A percentile compares a stretch with the other conserved stretches of the same genome.
Evolutionary conservation across 2,888 invertebrate genomes (phyloP).

Genomic region (Schizaphis graminum): DNA sequence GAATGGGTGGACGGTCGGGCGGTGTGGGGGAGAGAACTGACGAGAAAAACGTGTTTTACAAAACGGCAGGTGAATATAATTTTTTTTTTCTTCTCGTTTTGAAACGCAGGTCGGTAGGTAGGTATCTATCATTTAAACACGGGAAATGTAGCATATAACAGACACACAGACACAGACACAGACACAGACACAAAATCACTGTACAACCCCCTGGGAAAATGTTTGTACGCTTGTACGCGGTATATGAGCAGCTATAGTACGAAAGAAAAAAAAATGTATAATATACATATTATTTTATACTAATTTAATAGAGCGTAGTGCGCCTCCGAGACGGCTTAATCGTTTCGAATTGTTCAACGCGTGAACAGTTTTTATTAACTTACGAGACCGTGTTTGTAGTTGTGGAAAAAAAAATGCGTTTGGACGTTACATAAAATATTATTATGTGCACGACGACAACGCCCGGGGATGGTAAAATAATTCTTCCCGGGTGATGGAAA

Average conservation of each 20-base stretch:
- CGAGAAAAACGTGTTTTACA: slow-evolving; percentile 55
- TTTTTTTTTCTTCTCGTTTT: slow-evolving; percentile 14
- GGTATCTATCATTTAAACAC: slow-evolving; percentile 4
- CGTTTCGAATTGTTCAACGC: slow-evolving; percentile 11
- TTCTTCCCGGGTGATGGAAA: neutral
- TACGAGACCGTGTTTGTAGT: neutral
- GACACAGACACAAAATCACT: neutral
- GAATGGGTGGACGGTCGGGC: neutral
- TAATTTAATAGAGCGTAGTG: neutral
- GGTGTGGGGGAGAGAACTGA: neutral
- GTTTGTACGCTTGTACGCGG: neutral
- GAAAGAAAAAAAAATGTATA: neutral
- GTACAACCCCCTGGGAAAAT: neutral
- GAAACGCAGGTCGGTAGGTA: neutral
- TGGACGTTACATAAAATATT: neutral
- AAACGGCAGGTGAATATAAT: slow-evolving; percentile 53
- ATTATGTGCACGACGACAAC: neutral
- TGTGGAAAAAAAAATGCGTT: neutral
- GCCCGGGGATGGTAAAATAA: neutral
- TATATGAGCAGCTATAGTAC: neutral
- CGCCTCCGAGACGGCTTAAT: slow-evolving; percentile 23
- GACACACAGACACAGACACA: neutral
- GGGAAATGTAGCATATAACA: neutral
- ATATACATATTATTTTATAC: neutral
- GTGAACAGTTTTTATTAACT: slow-evolving; percentile 16